Evolutionary conservation across 2,113 vertebrate species (phyloP), one percentile per base, ranked within the genome.

Genomic region (Ginglymostoma cirratum): DNA sequence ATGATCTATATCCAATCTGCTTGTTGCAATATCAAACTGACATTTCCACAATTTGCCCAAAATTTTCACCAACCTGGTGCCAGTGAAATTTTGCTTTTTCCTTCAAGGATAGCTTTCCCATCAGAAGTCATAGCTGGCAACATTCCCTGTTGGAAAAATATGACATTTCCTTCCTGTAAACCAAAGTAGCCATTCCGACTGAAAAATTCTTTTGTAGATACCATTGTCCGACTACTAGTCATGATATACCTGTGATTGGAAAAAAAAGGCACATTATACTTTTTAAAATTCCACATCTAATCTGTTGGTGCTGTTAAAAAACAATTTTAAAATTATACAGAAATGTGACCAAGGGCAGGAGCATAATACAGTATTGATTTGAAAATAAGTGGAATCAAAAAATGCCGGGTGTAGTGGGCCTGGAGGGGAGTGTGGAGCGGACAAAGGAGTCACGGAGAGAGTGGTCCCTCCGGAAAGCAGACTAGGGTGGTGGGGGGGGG

Each of bases 91-190:
- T 98, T 99, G 96, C 98, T 97, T 97, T 98, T 99, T 96, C 97
- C 98, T 96, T 99, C 99, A 97, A 99, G 97, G 96, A 99, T 98
- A 96, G 99, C 98, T 97, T 99, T 99, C 90, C 99, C 98, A 52
- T 97, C 97, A 96, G 98, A 99, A 67, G 98, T 98, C 98, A 99
- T 97, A 45, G 99, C 99, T 0, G 99, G 99, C n/a, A 99, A 97
- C 99, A 99, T 99, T 96, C 99, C 99, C 97, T 99, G 99, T 97
- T 99, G 98, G 96, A 99, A 99, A 97, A 99, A 98, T 95, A 99
- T 96, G 1, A 99, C 96, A 0, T 99, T 98, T 96, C 98, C 97
- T 96, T 98, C 97, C 38, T 97, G 97, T 96, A 99, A 97, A 70
- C 99, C 99, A 96, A 99, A 99, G 96, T 98, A 98, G 48, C 96